Evolutionary conservation across 2,888 invertebrate species (phyloP).

Genomic region (Neoaliturus tenellus): DNA sequence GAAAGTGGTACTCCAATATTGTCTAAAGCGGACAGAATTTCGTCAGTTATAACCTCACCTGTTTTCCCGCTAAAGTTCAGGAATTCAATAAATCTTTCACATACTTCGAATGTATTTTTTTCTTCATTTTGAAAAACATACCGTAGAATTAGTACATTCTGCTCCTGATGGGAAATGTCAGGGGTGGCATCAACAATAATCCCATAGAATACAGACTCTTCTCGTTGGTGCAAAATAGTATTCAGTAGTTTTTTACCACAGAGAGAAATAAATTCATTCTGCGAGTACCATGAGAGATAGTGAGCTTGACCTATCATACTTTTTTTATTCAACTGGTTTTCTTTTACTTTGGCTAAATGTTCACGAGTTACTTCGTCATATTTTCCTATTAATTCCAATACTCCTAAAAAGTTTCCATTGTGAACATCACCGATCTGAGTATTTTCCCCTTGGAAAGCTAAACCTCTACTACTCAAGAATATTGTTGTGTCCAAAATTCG

Average conservation of each 20-base stretch:
- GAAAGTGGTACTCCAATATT: conserved; percentile 19
- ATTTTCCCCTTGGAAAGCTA: conserved; percentile 40
- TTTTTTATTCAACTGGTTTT: conserved; percentile 30
- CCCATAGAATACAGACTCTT: conserved; percentile 42
- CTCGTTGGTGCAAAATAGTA: conserved; percentile 38
- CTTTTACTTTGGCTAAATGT: conserved; percentile 48
- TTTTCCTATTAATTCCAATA: conserved; percentile 39
- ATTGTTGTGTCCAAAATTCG: conserved; percentile 43
- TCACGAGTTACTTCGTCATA: conserved; percentile 49
- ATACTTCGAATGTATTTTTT: conserved; percentile 28
- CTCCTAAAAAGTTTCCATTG: conserved; percentile 54
- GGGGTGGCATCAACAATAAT: conserved; percentile 52
- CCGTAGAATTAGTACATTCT: conserved; percentile 32
- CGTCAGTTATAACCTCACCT: conserved; percentile 42
- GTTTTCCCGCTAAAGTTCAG: conserved; percentile 30
- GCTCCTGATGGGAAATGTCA: conserved; percentile 50
- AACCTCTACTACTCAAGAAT: conserved; percentile 51
- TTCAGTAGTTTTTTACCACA: conserved; percentile 42
- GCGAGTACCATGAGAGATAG: conserved; percentile 47
- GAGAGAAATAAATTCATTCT: conserved; percentile 52
- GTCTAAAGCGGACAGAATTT: conserved; percentile 37
- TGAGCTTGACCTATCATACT: conserved; percentile 48
- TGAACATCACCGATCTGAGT: conserved; percentile 46
- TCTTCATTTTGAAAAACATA: conserved; percentile 37
- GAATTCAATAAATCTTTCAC: conserved; percentile 38